Base-by-base conservation (phyloP, 1,140 invertebrate species). In the Sarcophaga bullata region DNA sequence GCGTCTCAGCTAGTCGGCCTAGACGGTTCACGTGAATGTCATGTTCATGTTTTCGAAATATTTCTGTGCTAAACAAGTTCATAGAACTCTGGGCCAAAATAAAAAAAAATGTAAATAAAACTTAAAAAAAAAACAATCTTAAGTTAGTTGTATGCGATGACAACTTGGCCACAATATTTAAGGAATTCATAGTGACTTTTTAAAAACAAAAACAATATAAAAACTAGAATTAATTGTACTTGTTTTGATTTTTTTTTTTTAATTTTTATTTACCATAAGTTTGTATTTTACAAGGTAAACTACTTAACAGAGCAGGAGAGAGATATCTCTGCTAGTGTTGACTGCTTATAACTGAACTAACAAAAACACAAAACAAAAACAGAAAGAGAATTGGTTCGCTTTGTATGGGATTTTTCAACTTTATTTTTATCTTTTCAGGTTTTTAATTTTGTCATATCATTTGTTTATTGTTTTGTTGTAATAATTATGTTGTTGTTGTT, bases 11-110 rank as follows among this genome's bases (percentile, higher is more conserved):
- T 58, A 58, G 54, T n/a, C 54, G 54, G 6, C 54, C 54, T 15
- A n/a, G 54, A 58, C 54, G 15, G 54, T 7, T 58, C 7, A n/a
- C 15, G n/a, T 58, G 7, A 4, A 58, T 58, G 15, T 15, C 54
- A n/a, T 58, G 54, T 58, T 58, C 13, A n/a, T 58, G 15, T n/a
- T 11, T 58, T 58, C n/a, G 7, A 7, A n/a, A 58, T 15, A 58
- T 58, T 58, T 68, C 8, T 68, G 62, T 68, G 17, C 17, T 68
- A 68, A 68, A 68, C 62, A 25, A 68, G 62, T 68, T 68, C 62
- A 68, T 17, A 68, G 62, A 68, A 68, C 62, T 68, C 17, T 68
- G n/a, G 19, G 25, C 25, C 25, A 37, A 37, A 37, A 37, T 37
- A 37, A 37, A 2, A 68, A 13, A 58, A 25, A 68, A 68, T 68